Percentiles rank a stretch among this genome's conserved stretches.
Conservation (phyloP, 2,113 vertebrate species). For the Bucco capensis region DNA sequence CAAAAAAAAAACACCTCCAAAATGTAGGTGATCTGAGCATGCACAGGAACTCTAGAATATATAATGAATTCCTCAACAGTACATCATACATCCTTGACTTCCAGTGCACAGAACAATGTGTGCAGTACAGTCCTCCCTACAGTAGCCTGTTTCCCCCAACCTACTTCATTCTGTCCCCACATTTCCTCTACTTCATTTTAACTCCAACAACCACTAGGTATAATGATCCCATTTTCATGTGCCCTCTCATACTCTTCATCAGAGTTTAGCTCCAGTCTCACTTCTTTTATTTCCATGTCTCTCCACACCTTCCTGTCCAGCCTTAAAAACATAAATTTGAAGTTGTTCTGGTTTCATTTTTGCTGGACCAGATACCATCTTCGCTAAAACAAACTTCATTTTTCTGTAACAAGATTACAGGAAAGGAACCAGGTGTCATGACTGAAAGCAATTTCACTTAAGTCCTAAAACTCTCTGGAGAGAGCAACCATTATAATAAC, state of each 20-base stretch:
- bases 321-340: neutral
- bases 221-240: neutral
- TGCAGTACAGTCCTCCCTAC: neutral
- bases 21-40: neutral
- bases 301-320: neutral
- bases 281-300: neutral
- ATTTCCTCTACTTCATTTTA: neutral
- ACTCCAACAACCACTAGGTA: neutral
- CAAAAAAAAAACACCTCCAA: neutral
- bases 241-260: neutral
- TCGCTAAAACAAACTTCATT: neutral
- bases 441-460: neutral
- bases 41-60: neutral
- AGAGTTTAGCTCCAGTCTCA: neutral
- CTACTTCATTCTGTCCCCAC: neutral
- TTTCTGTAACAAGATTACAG: neutral
- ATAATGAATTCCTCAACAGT: neutral
- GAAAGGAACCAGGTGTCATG: neutral
- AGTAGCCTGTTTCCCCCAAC: neutral
- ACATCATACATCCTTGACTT: neutral
- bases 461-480: neutral
- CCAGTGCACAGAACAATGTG: neutral
- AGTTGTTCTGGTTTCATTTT: neutral
- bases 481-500: neutral
- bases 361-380: neutral